phyloP scores from a whole-genome alignment of 37 sponge, comb jelly and placozoan species.

The Ianthella basta region DNA sequence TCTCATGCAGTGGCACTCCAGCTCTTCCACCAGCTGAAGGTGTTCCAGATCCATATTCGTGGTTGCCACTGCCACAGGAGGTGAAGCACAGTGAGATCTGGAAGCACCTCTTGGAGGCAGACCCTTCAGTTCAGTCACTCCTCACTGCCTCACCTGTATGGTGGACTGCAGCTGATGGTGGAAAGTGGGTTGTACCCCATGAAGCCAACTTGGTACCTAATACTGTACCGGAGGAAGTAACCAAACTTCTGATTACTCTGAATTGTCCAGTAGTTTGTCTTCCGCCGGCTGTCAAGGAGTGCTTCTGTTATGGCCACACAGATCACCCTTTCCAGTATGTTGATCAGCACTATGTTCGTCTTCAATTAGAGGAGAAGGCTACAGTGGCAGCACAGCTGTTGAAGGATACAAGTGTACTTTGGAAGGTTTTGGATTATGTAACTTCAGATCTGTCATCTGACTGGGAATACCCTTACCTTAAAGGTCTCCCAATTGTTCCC shows the following conservation, averaged over 20 bases:
- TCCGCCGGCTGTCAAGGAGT: slow-evolving; percentile 27
- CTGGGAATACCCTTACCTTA: not conserved
- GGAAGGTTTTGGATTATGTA: slow-evolving; percentile 36
- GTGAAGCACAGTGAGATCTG: slow-evolving; percentile 11
- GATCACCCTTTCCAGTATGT: not conserved
- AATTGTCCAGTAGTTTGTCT: slow-evolving; percentile 32
- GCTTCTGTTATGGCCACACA: not conserved
- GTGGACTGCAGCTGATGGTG: slow-evolving; percentile 62
- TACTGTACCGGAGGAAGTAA: slow-evolving; percentile 10
- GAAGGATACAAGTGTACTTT: not conserved
- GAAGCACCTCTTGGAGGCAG: slow-evolving; percentile 35
- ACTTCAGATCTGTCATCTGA: slow-evolving; percentile 13
- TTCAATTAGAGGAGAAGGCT: slow-evolving; percentile 30
- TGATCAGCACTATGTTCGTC: not conserved
- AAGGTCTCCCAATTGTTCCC: slow-evolving; percentile 37
- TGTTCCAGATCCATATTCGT: slow-evolving; percentile 49
- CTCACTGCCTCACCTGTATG: not conserved
- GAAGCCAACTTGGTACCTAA: slow-evolving; percentile 42
- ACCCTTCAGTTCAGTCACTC: not conserved
- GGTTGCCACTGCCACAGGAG: slow-evolving; percentile 53
- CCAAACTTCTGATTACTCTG: slow-evolving; percentile 18
- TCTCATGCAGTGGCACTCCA: slow-evolving; percentile 27
- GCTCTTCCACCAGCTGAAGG: not conserved
- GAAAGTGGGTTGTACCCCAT: slow-evolving; percentile 44
- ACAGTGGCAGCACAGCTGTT: not conserved